Base-by-base conservation (phyloP, 2,888 invertebrate genomes). In the Leptinotarsa haldemani region DNA sequence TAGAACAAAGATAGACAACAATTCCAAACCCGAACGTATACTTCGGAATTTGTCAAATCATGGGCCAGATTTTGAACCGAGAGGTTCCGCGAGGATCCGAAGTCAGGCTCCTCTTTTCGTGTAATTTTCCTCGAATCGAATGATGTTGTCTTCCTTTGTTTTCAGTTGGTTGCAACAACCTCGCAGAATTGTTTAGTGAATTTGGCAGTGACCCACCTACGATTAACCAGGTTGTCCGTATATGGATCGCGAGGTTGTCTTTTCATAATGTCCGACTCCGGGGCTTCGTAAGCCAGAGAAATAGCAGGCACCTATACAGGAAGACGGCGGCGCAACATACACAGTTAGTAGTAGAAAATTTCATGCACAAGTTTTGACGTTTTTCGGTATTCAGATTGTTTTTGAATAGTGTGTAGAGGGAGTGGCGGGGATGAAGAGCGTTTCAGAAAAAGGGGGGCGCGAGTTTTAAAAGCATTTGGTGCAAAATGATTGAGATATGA, bases 241-340 rank as follows among this genome's bases (percentile, higher is more conserved):
- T 95, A 94, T 88, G 97, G 97, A 92, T 97, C 94, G 92, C 97
- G 94, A 88, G 97, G 97, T 92, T 96, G 95, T 89, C 97, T 94
- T 94, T 97, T 97, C 97, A 97, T 97, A 91, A 97, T 98, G 94
- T 97, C 97, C 89, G 96, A 96, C 93, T 98, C 97, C 90, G 97
- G 96, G 91, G 96, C 95, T 93, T 98, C 97, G 91, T 98, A 98
- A 91, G 97, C 97, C 93, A 98, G 94, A 90, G 97, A 97, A 92
- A 97, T 98, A 92, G 97, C 97, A 90, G 97, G 97, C 92, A 97
- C 95, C 97, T 95, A 93, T 89, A 86, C 83, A 97, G 92, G 97
- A 97, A 91, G 97, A 90, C 97, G 97, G 91, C 96, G 95, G 96
- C 95, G 84, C 85, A 85, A 86, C 83, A 86, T 84, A 85, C 81